These are phyloP conservation scores for Xylocopa sonorina DNA, from an alignment of 1,140 invertebrate genomes.

Conservation along the genomic window DNA sequence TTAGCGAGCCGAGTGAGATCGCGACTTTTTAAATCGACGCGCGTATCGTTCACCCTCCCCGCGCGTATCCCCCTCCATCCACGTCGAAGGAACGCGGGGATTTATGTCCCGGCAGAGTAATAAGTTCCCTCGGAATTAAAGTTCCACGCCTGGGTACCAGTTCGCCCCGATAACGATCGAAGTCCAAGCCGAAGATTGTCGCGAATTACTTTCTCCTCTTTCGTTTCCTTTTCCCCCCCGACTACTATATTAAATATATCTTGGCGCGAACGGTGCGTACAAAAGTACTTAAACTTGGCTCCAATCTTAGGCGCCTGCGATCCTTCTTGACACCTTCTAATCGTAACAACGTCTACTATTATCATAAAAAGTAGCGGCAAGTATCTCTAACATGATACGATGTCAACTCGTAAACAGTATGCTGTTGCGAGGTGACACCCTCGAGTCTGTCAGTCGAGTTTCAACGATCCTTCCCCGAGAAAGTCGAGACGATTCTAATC, in stretches of 20 bases:
- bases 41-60: conserved; percentile 30
- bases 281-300: no score
- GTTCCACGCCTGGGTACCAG: conserved; percentile 32
- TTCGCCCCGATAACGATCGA: conserved; percentile 31
- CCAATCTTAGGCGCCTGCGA: no score
- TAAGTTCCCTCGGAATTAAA: conserved; percentile 44
- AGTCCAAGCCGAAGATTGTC: neutral
- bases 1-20: conserved; percentile 60
- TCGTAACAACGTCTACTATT: no score
- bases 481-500: conserved; percentile 44
- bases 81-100: neutral
- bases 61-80: neutral
- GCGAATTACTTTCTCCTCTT: neutral
- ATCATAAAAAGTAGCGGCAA: no score
- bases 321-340: no score
- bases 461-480: neutral
- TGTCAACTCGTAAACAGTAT: no score
- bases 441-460: neutral
- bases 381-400: no score
- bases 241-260: no score
- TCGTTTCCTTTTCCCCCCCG: no score
- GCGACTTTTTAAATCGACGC: conserved; percentile 63
- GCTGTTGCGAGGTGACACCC: neutral
- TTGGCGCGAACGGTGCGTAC: no score
- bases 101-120: conserved; percentile 33